Evolutionary conservation across 1,140 invertebrate species (phyloP), one percentile per base, ranked within the genome.

Genomic region (Dendrolimus kikuchii): DNA sequence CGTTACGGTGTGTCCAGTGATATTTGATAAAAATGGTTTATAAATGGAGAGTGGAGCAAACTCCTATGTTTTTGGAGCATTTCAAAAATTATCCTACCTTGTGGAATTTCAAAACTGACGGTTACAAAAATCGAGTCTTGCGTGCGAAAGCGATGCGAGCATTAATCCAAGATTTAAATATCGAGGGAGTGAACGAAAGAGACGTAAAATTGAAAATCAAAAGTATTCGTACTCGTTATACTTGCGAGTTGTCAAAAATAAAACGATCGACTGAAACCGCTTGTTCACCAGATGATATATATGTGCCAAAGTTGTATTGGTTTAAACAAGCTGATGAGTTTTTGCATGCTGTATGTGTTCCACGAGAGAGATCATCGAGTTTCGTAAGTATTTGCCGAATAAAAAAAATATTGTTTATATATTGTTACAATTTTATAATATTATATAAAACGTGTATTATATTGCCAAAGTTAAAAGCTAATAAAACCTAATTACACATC

Each of bases 161-260:
- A 7, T 43, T 57, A 23, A 57, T 57, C 44, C n/a, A 43, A 40
- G 51, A 57, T 57, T 49, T 57, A 49, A 51, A 52, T n/a, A n/a
- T 57, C 0, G 55, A 48, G 37, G 23, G 23, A 23, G 40, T 57
- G 10, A 57, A 43, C 6, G 55, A 57, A 48, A 49, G 47, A 41
- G 55, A 57, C n/a, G 49, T 57, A 9, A 57, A 57, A 57, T 38
- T 47, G 42, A 56, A 50, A 46, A 56, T 56, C 9, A 56, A 56
- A 46, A 51, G 9, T 4, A 56, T 56, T 46, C 7, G 54, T 38
- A 56, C 49, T 37, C 54, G 54, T 4, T 54, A 37, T 51, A 51
- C 49, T 37, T 40, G 38, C 4, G 54, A 56, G 42, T 46, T 56
- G 46, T 46, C 46, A 6, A 55, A 55, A 55, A 49, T 55, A 43